Percentiles rank a stretch among this genome's conserved stretches.
Conservation (phyloP, 1,140 invertebrate genomes). For the Lordiphosa mommai region DNA sequence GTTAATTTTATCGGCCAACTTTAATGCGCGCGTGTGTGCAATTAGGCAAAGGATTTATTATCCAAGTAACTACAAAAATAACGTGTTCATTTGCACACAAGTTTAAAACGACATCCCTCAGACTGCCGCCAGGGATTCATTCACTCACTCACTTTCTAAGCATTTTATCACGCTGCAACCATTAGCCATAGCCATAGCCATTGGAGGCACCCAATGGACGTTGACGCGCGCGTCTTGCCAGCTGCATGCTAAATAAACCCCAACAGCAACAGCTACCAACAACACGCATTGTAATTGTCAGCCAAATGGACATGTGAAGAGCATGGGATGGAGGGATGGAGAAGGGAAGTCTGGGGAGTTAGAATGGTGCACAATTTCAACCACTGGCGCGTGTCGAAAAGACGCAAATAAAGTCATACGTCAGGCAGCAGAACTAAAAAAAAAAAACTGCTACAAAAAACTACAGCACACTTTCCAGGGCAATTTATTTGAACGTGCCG, state of each 20-base stretch:
- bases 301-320: conserved; percentile 51
- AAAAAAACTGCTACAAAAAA: conserved; percentile 5
- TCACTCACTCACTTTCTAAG: conserved; percentile 14
- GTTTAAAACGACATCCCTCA: background rate
- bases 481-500: conserved; percentile 11
- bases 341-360: background rate
- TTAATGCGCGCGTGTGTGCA: conserved; percentile 50
- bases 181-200: conserved; percentile 40
- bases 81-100: background rate
- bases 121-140: background rate
- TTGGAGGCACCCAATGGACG: conserved; percentile 42
- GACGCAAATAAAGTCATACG: conserved; percentile 53
- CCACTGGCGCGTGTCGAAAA: conserved; percentile 60
- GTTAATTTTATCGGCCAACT: conserved; percentile 52
- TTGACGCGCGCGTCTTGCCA: conserved; percentile 48
- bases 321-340: no score
- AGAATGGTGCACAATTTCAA: conserved; percentile 36
- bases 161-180: conserved; percentile 50
- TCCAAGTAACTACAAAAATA: conserved; percentile 18
- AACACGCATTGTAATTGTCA: conserved; percentile 62
- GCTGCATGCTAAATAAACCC: conserved; percentile 51
- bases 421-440: conserved; percentile 20
- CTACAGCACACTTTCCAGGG: conserved; percentile 9
- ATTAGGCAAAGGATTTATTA: conserved; percentile 41
- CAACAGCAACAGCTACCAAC: conserved; percentile 27